Evolutionary conservation across 2,797 vertebrate species (phyloP), one percentile per base, ranked within the genome.

Genomic region (Bovichtus variegatus): DNA sequence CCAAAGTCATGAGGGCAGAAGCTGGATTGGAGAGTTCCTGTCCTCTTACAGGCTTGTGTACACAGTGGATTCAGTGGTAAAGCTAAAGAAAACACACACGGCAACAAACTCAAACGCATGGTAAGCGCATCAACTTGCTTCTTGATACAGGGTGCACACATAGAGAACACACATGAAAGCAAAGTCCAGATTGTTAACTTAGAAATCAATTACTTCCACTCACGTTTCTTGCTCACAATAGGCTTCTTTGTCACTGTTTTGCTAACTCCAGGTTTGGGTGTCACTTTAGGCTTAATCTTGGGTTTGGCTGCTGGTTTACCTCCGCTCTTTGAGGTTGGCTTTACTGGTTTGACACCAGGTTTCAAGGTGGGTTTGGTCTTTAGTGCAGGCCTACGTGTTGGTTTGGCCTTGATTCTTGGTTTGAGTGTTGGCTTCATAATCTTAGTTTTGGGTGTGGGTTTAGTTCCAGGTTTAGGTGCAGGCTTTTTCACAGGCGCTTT

Each of bases 1-100:
- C 97, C 97, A 19, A 97, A 96, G 77, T 96, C 92, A 38, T 94
- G 94, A 65, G 92, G 81, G 78, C 97, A 98, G 90, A 96, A 97
- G 76, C 91, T 96, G 80, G 94, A 93, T 77, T 95, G 90, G 16
- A 98, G 83, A 1, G 95, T 97, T 66, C 96, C 96, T 19, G 91
- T 90, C 67, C 95, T 91, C 40, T 94, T 94, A 73, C 96, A 98
- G 68, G 90, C 83, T 38, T 94, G 91, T 21, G 94, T 92, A 69
- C 97, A 98, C 74, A 91, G 74, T 9, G 92, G 93, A 89, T 94
- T 88, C 29, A 66, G 67, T 3, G 88, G 72, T 55, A 81, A 38
- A 68, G 90, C 94, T 96, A 87, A 31, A 46, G 74, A 59, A 74
- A 82, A 86, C 61, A 76, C 49, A 74, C 41, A 77, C 80, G 91